Base-by-base conservation (phyloP, 2,888 invertebrate genomes). In the Nomada fucata region DNA sequence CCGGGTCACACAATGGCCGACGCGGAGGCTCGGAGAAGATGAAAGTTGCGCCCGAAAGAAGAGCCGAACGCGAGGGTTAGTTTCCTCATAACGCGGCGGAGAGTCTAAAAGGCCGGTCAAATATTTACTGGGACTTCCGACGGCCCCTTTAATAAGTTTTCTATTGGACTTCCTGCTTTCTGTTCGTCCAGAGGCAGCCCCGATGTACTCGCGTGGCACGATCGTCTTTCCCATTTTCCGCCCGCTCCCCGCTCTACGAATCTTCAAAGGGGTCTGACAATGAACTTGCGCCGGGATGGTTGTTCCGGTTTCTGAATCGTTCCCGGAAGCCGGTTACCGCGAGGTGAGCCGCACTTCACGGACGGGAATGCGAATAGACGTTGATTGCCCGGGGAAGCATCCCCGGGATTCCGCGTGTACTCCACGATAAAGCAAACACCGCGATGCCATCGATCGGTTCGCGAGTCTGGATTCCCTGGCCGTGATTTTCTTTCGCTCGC, bases 101-200 rank as follows among this genome's bases (percentile, higher is more conserved):
- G 84, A 79, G 81, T 82, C 83, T 68, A 86, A 89, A 73, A 91
- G 91, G 90, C 90, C 88, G 88, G 91, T 91, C 91, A 93, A 92
- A 93, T 92, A 92, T 92, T 92, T 92, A 88, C 92, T 88, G 88
- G 88, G 87, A 87, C 87, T 74, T 77, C 82, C 83, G 74, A 80
- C 76, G 84, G 87, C 86, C 88, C 86, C 84, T 84, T 79, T 91
- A 91, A 91, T 91, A 91, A 91, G 91, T 91, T 91, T 91, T 91
- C 91, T 91, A 91, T 92, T 91, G 89, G 89, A 85, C 88, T 88
- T 89, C 83, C 87, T 86, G 86, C 89, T 89, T 90, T 85, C 88
- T 89, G 89, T 88, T 86, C 61, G 10, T n/a, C n/a, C 67, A 72
- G 71, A 23, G 67, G 67, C 74, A 42, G 61, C 75, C 75, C 80